Base-by-base conservation (phyloP, 2,888 invertebrate species). In the Loripinus fragilis region DNA sequence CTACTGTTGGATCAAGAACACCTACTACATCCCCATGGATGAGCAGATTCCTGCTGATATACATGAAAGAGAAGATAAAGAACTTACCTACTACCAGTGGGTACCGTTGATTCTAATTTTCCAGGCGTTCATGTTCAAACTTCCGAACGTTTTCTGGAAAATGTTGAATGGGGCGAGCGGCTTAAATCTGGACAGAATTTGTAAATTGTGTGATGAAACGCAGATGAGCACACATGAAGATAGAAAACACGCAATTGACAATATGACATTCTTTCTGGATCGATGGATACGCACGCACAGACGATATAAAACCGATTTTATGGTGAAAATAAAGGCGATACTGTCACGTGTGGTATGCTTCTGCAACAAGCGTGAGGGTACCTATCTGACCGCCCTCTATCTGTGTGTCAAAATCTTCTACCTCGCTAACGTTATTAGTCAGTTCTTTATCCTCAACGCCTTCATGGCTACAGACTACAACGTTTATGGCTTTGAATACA, bases 1-100 rank as follows among this genome's bases (percentile, higher is more conserved):
- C 70, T 90, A 88, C 79, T 91, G 91, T 86, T 91, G 91, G 91
- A 88, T 91, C n/a, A n/a, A n/a, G n/a, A n/a, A n/a, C n/a, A n/a
- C n/a, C n/a, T n/a, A n/a, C n/a, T n/a, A n/a, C n/a, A n/a, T n/a
- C n/a, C n/a, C n/a, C n/a, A n/a, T n/a, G n/a, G n/a, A n/a, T n/a
- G n/a, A n/a, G n/a, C n/a, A n/a, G n/a, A n/a, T n/a, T n/a, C n/a
- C n/a, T n/a, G n/a, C n/a, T n/a, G n/a, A n/a, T n/a, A n/a, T n/a
- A n/a, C n/a, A n/a, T n/a, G n/a, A n/a, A n/a, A n/a, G n/a, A n/a
- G n/a, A n/a, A n/a, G n/a, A n/a, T n/a, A n/a, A n/a, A n/a, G n/a
- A n/a, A n/a, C n/a, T n/a, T n/a, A n/a, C n/a, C n/a, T n/a, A n/a
- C n/a, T n/a, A n/a, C n/a, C n/a, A n/a, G n/a, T n/a, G n/a, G n/a